phyloP scores from a whole-genome alignment of 1,140 invertebrate species.

The Eufriesea mexicana region DNA sequence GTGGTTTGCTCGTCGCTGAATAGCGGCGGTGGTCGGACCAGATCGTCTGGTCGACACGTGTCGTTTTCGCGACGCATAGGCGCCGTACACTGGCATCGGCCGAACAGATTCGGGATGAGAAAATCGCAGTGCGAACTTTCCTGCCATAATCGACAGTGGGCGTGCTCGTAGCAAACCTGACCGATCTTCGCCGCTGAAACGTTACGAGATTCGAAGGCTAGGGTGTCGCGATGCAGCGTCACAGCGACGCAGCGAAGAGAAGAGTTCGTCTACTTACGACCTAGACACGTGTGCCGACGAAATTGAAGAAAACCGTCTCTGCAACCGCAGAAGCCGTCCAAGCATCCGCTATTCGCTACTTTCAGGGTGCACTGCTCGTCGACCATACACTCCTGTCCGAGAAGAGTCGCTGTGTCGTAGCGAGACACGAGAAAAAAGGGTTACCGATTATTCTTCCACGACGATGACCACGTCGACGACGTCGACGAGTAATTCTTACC shows the following conservation, averaged over 20 bases:
- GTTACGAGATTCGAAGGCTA: no score
- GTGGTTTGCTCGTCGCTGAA: background rate
- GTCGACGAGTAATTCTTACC: slow-evolving; percentile 82
- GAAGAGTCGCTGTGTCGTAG: slow-evolving; percentile 85
- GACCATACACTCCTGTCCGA: slow-evolving; percentile 88
- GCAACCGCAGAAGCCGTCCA: slow-evolving; percentile 89
- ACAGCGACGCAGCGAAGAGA: no score
- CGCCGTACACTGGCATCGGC: slow-evolving; percentile 91
- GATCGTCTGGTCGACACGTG: slow-evolving; percentile 80
- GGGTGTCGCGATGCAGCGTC: no score
- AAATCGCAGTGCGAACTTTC: slow-evolving; percentile 93
- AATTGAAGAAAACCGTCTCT: slow-evolving; percentile 91
- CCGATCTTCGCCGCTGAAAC: slow-evolving; percentile 91
- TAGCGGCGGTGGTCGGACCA: slow-evolving; percentile 70
- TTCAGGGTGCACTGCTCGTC: slow-evolving; percentile 90
- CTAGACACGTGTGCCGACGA: slow-evolving; percentile 92
- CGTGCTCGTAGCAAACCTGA: slow-evolving; percentile 94
- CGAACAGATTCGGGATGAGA: slow-evolving; percentile 93
- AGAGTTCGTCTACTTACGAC: slow-evolving; percentile 89
- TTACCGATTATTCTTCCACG: background rate
- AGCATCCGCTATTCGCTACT: slow-evolving; percentile 90
- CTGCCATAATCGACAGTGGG: slow-evolving; percentile 92
- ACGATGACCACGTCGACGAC: background rate
- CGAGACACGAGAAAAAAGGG: slow-evolving; percentile 15
- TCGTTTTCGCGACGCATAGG: slow-evolving; percentile 86